Evolutionary conservation across 1,140 invertebrate species (phyloP), one percentile per base, ranked within the genome.

Genomic region (Cardiocondyla obscurior): DNA sequence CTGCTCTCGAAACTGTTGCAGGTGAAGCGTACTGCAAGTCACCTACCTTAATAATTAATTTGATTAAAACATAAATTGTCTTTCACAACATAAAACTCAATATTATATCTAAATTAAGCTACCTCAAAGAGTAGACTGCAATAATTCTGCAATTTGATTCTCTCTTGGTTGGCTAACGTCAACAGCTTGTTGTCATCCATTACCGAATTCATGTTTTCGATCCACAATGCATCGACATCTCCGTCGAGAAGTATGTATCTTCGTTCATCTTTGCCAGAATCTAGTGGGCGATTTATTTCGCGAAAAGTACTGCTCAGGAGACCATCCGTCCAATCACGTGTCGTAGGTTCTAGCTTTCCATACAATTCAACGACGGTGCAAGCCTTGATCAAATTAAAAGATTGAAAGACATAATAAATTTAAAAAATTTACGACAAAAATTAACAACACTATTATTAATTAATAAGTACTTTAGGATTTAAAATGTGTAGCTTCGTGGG

Each of bases 161-260:
- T 94, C 91, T 99, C 98, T 65, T 98, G 98, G 93, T 98, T 98
- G 0, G 97, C 97, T 81, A 99, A 94, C 0, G 98, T 98, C 55
- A 99, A 92, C 57, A 98, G 92, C 91, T 97, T 97, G 91, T 98
- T 99, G 92, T 99, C 98, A 91, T 99, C 98, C 98, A 99, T 98
- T 6, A 99, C 98, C 0, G 98, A 98, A 94, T 99, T 99, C 97
- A 99, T 98, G 93, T 98, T 98, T 94, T 98, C 98, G 84, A 99
- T 98, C 98, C 98, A 99, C 6, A 98, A 94, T 7, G 98, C 96
- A 95, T 99, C 98, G 3, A 99, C 97, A 91, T 99, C 98, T 6
- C 98, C 98, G 92, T 99, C 98, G 94, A 98, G 98, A 57, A 98
- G 94, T 83, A 98, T 98, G 89, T 98, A 98, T 65, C 96, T 96